A percentile compares a stretch with the other conserved stretches of the same genome.
phyloP scores from a whole-genome alignment of 2,113 vertebrate species.

The Calyptomena viridis region DNA sequence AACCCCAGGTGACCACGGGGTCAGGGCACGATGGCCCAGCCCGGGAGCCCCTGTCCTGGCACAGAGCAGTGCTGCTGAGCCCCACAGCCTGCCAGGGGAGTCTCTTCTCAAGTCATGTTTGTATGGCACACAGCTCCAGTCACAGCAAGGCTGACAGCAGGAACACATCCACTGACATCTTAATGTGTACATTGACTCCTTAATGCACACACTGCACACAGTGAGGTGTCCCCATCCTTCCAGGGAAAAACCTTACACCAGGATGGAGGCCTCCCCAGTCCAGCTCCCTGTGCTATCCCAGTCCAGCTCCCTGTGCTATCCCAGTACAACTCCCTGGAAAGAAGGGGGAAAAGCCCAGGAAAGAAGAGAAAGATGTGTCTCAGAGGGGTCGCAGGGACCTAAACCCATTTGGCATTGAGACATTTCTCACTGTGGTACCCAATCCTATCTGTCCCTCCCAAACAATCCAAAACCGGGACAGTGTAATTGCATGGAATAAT shows the following conservation, averaged over 20 bases:
- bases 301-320: neutral
- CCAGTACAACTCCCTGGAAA: neutral
- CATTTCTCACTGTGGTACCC: neutral
- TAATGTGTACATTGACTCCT: too few relatives aligned
- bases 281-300: neutral
- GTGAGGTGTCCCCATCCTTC: rapidly evolving
- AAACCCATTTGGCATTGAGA: too few relatives aligned
- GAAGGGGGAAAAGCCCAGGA: neutral
- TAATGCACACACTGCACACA: rapidly evolving
- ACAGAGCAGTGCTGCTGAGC: rapidly evolving
- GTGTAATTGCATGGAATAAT: neutral
- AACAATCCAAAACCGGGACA: neutral
- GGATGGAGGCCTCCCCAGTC: neutral
- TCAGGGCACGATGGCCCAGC: rapidly evolving
- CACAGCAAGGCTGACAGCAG: neutral
- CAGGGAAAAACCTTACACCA: neutral
- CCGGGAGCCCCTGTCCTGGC: neutral
- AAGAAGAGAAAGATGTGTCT: neutral
- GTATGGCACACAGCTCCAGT: neutral
- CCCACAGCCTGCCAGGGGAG: neutral
- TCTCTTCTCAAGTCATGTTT: rapidly evolving
- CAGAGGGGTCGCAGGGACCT: rapidly evolving
- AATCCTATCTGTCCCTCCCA: neutral
- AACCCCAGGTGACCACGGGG: rapidly evolving
- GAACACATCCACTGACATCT: rapidly evolving